phyloP scores from a whole-genome alignment of 2,888 invertebrate genomes.

The Protodeltote pygarga region DNA sequence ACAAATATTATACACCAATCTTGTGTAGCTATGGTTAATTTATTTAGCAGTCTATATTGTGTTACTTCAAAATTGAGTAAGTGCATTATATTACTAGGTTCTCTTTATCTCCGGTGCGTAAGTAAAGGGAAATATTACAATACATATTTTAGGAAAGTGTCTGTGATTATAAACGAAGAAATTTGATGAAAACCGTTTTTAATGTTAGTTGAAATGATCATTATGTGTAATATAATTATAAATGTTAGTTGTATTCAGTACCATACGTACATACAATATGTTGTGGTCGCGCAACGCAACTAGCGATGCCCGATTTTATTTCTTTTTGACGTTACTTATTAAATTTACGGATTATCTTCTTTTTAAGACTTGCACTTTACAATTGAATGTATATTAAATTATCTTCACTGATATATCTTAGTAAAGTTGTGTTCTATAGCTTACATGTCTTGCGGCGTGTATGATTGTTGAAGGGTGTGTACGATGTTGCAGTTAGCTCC shows the following conservation, averaged over 20 bases:
- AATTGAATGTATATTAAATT: constrained; percentile 43
- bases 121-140: constrained; percentile 70
- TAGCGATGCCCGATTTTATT: constrained; percentile 45
- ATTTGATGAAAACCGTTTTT: constrained; percentile 81
- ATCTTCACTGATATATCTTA: constrained; percentile 51
- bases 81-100: constrained; percentile 73
- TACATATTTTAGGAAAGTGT: constrained; percentile 86
- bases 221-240: constrained; percentile 67
- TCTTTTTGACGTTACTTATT: constrained; percentile 61
- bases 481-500: constrained; percentile 32
- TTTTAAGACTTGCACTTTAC: constrained; percentile 61
- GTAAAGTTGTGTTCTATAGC: constrained; percentile 56
- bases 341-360: constrained; percentile 56
- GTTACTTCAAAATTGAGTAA: constrained; percentile 74
- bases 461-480: constrained; percentile 46
- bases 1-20: constrained; percentile 74
- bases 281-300: constrained; percentile 44
- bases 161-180: constrained; percentile 86
- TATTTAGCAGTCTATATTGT: constrained; percentile 79
- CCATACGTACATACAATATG: constrained; percentile 42
- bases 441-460: constrained; percentile 50
- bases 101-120: constrained; percentile 76
- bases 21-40: constrained; percentile 83
- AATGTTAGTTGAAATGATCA: constrained; percentile 74
- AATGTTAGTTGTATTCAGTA: constrained; percentile 68